Conservation (phyloP, 1,140 invertebrate species). For the Dinoponera quadriceps region DNA sequence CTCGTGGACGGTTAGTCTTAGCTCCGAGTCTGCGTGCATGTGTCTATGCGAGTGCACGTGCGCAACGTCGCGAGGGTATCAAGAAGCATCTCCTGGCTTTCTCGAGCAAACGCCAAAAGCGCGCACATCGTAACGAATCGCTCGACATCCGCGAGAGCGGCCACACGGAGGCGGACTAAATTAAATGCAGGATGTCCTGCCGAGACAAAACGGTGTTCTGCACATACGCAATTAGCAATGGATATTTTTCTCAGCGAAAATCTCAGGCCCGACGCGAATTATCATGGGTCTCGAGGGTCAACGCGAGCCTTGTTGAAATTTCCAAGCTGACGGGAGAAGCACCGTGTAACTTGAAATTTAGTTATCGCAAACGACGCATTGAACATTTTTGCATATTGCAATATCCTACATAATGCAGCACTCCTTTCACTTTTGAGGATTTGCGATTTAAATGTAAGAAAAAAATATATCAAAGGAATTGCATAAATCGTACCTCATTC, state of each 20-base stretch:
- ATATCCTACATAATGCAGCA: too few relatives aligned
- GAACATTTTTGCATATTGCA: too few relatives aligned
- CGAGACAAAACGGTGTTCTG: background rate
- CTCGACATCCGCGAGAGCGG: slow-evolving; percentile 15
- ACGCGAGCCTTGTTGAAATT: background rate
- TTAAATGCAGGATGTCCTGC: slow-evolving; percentile 9
- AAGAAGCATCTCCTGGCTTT: slow-evolving; percentile 35
- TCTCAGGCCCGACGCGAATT: background rate
- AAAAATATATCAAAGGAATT: too few relatives aligned
- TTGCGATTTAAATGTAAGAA: too few relatives aligned
- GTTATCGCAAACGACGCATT: too few relatives aligned
- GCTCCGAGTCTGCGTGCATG: background rate
- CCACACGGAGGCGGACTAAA: background rate
- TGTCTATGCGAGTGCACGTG: background rate
- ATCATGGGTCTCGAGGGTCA: background rate
- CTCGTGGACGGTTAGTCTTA: background rate
- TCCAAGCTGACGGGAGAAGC: background rate
- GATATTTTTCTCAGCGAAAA: slow-evolving; percentile 9
- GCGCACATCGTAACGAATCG: slow-evolving; percentile 34
- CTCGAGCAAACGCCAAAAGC: slow-evolving; percentile 8
- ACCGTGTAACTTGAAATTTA: too few relatives aligned
- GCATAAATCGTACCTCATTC: too few relatives aligned
- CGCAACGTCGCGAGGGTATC: slow-evolving; percentile 9
- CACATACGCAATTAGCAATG: slow-evolving; percentile 15
- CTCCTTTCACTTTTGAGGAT: too few relatives aligned